These are phyloP conservation scores for Polia nebulosa DNA, from an alignment of 2,888 invertebrate species.

Conservation along the genomic window DNA sequence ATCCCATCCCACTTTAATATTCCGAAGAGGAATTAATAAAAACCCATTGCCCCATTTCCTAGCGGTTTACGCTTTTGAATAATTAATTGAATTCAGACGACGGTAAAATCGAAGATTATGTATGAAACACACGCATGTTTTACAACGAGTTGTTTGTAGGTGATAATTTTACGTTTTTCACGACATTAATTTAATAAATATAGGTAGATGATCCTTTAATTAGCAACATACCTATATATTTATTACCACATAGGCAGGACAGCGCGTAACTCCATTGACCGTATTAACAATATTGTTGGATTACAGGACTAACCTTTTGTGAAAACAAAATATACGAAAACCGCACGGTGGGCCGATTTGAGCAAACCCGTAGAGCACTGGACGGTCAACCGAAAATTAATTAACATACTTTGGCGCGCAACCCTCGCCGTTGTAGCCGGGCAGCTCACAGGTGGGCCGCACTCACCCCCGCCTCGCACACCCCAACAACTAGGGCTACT, in stretches of 20 bases:
- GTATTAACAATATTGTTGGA: conserved; percentile 69
- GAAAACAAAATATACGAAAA: conserved; percentile 86
- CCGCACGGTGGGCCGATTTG: conserved; percentile 87
- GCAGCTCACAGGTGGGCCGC: conserved; percentile 80
- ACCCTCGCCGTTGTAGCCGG: conserved; percentile 79
- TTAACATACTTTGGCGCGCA: conserved; percentile 90
- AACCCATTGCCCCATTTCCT: conserved; percentile 77
- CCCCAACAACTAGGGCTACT: conserved; percentile 70
- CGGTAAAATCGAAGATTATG: conserved; percentile 74
- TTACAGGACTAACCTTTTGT: conserved; percentile 79
- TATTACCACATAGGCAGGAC: conserved; percentile 35
- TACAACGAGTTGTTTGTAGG: conserved; percentile 36
- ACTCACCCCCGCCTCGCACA: conserved; percentile 71
- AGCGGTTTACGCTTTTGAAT: conserved; percentile 82
- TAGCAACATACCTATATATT: conserved; percentile 22
- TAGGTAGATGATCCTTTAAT: conserved; percentile 16
- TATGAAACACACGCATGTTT: conserved; percentile 53
- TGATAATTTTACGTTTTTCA: conserved; percentile 20
- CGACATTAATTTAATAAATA: conserved; percentile 21
- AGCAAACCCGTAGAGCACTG: conserved; percentile 81
- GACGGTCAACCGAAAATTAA: conserved; percentile 90
- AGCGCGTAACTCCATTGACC: conserved; percentile 48
- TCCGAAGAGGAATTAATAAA: conserved; percentile 78
- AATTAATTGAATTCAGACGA: conserved; percentile 82
- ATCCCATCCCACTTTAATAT: conserved; percentile 71